Evolutionary conservation across 2,888 invertebrate species (phyloP).

Genomic region (Lysandra bellargus): DNA sequence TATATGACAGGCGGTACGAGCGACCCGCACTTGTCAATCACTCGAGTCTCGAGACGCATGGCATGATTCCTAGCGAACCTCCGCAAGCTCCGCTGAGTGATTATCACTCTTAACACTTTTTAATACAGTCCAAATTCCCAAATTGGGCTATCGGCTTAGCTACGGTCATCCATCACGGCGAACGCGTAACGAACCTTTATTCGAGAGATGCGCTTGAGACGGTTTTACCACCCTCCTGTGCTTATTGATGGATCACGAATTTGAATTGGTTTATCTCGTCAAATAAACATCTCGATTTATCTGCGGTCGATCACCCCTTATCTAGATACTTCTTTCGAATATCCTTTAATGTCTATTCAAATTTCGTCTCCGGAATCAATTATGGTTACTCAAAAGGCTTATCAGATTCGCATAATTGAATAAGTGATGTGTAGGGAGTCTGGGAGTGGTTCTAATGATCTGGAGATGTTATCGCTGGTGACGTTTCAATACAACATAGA

Average conservation of each 20-base stretch:
- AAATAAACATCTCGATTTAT: constrained; percentile 53
- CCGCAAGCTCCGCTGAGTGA: constrained; percentile 44
- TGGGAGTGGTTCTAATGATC: constrained; percentile 67
- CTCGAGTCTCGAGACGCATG: constrained; percentile 46
- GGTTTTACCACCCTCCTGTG: constrained; percentile 61
- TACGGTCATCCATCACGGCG: constrained; percentile 75
- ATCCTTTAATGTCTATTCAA: constrained; percentile 44
- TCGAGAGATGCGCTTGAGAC: constrained; percentile 62
- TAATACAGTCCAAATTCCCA: constrained; percentile 43
- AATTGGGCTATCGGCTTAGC: constrained; percentile 54
- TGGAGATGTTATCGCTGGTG: constrained; percentile 68
- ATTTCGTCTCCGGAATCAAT: constrained; percentile 56
- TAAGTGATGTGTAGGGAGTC: constrained; percentile 61
- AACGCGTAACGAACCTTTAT: constrained; percentile 77
- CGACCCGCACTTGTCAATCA: constrained; percentile 78
- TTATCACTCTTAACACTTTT: constrained; percentile 48
- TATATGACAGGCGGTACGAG: constrained; percentile 74
- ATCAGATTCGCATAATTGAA: constrained; percentile 77
- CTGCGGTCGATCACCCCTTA: constrained; percentile 38
- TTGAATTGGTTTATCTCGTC: constrained; percentile 54
- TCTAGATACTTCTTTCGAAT: constrained; percentile 43
- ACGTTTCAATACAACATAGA: constrained; percentile 77
- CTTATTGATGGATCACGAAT: constrained; percentile 65
- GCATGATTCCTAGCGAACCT: constrained; percentile 56
- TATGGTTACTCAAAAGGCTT: constrained; percentile 57